Percentiles rank a stretch among this genome's conserved stretches.
phyloP scores from a whole-genome alignment of 2,888 invertebrate species.

The Nineta flava region DNA sequence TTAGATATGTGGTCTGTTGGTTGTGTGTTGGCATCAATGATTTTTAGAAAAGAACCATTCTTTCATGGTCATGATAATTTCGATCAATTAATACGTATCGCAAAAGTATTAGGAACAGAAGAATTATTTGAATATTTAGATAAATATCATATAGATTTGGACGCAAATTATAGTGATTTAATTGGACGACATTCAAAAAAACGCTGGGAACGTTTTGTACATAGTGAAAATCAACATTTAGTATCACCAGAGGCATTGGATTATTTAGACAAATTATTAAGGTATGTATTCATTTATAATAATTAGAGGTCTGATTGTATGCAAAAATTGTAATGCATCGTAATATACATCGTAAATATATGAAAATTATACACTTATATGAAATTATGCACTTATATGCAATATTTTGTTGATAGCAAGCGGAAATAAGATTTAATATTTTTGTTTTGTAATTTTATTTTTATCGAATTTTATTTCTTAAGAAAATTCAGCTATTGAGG shows the following conservation, averaged over 20 bases:
- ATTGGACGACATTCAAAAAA: constrained; percentile 4
- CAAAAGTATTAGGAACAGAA: constrained; percentile 16
- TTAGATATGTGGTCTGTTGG: constrained; percentile 31
- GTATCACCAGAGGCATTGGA: constrained; percentile 75
- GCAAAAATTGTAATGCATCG: too few species aligned
- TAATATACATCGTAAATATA: too few species aligned
- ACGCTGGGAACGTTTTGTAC: constrained; percentile 5
- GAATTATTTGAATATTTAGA: constrained; percentile 3
- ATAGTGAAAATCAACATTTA: constrained; percentile 6
- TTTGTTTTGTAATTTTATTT: too few species aligned
- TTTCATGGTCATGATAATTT: constrained; percentile 36
- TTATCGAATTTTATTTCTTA: too few species aligned
- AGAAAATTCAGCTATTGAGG: too few species aligned
- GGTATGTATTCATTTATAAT: constrained; percentile 32
- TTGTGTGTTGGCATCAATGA: constrained; percentile 58
- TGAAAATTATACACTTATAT: too few species aligned
- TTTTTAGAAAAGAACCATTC: constrained; percentile 54
- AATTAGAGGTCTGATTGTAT: background rate
- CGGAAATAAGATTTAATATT: too few species aligned
- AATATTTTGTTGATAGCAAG: too few species aligned
- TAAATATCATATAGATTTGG: constrained; percentile 4
- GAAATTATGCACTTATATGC: too few species aligned
- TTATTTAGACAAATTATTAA: constrained; percentile 87
- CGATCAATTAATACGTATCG: constrained; percentile 25
- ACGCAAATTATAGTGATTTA: background rate